phyloP scores from a whole-genome alignment of 2,797 vertebrate genomes.

The Hyperoplus immaculatus region DNA sequence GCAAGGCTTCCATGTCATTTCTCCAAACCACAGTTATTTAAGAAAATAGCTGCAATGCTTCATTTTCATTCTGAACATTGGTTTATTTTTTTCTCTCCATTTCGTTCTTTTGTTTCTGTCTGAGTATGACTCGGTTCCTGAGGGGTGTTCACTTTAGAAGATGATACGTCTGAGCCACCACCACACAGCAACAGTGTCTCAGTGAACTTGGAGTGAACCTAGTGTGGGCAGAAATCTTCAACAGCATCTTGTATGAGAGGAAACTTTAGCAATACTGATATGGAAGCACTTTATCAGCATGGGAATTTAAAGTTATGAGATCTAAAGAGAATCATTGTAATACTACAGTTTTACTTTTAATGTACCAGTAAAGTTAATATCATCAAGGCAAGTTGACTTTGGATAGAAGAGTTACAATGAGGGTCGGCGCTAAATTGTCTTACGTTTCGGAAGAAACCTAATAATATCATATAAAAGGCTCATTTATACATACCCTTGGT shows the following conservation, averaged over 20 bases:
- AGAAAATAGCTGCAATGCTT: background rate
- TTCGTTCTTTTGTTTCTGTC: constrained; percentile 5
- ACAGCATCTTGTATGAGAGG: constrained; percentile 1
- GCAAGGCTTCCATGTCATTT: background rate
- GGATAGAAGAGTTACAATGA: background rate
- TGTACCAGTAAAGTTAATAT: background rate
- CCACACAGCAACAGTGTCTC: background rate
- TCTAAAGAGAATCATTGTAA: background rate
- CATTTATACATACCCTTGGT: background rate
- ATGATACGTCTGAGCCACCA: constrained; percentile 23
- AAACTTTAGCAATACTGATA: constrained; percentile 5
- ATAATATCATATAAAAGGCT: background rate
- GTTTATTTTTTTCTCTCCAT: constrained; percentile 24
- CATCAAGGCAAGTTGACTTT: background rate
- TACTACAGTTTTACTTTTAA: background rate
- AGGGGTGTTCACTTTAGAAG: constrained; percentile 28
- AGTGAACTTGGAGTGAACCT: constrained; percentile 40
- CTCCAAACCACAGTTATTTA: background rate
- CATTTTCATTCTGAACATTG: background rate
- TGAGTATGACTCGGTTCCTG: constrained; percentile 10
- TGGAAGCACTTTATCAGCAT: background rate
- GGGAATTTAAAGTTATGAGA: background rate
- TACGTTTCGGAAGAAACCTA: background rate
- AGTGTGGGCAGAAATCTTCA: background rate
- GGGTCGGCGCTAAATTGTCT: background rate